Conservation (phyloP, 2,797 vertebrate genomes). For the Sebastes jordani region DNA sequence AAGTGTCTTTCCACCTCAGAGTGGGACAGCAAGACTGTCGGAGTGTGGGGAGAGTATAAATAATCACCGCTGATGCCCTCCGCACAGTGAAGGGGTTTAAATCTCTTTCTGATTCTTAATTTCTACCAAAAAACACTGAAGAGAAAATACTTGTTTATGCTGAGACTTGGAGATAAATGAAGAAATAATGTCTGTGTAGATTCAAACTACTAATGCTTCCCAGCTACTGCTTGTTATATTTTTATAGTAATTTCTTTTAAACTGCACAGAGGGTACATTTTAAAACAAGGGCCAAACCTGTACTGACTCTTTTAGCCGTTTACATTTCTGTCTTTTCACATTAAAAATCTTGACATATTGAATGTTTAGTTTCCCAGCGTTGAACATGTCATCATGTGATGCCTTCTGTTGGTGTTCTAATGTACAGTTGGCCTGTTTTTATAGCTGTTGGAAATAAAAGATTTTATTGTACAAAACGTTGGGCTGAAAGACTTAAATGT, state of each 20-base stretch:
- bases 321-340: neutral
- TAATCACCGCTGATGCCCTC: constrained; percentile 14
- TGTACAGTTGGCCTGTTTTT: neutral
- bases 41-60: constrained; percentile 86
- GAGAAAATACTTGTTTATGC: neutral
- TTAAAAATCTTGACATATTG: neutral
- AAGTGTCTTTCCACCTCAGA: constrained; percentile 85
- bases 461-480: constrained; percentile 17
- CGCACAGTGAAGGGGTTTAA: neutral
- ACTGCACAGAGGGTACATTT: neutral
- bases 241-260: neutral
- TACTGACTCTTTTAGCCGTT: neutral
- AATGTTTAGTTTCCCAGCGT: neutral
- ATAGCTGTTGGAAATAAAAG: constrained; percentile 43
- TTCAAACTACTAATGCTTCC: neutral
- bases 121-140: neutral
- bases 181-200: neutral
- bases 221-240: neutral
- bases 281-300: neutral
- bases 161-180: neutral
- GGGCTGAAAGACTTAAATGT: neutral
- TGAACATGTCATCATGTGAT: neutral
- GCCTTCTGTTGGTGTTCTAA: neutral
- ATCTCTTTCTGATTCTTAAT: neutral
- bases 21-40: constrained; percentile 86